Evolutionary conservation across 1,140 invertebrate genomes (phyloP), one percentile per base, ranked within the genome.

Genomic region (Drosophila kohkoa): DNA sequence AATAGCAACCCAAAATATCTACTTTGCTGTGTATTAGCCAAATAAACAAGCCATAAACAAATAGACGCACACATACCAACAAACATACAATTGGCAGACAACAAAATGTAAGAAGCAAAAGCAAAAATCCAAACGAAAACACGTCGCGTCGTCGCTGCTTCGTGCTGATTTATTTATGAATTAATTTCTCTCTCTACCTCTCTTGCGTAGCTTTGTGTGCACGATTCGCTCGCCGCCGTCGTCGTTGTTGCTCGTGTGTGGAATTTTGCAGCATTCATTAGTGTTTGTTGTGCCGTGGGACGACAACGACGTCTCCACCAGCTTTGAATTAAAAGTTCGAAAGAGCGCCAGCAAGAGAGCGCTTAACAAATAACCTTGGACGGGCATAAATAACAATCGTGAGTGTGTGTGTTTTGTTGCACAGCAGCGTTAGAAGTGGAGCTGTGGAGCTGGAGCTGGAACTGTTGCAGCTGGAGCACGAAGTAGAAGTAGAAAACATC

Each of bases 111-210:
- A 75, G 35, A 10, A n/a, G 73, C 52, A 49, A 71, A 64, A 11
- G 32, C 32, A 32, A 38, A 38, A 38, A 38, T 38, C 54, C 30
- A 75, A 71, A 43, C 20, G 48, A 69, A 77, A 75, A 75, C 75
- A 77, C 75, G 75, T 77, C 75, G 75, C 57, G 64, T 74, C 68
- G 35, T 72, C 41, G 48, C 28, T 52, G 59, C 41, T 67, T 66
- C 64, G 77, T 78, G 80, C 73, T 77, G 81, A 80, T 85, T 85
- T 85, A 85, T 85, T 85, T 85, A 85, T 85, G 82, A 85, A 85
- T 80, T 81, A 78, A 78, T 85, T 85, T 85, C 81, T 83, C 77
- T 80, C 77, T 65, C 69, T 77, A 77, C 77, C 81, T 77, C 62
- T 11, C 32, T 25, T 25, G 69, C 74, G 54, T 83, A 65, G 60